phyloP scores from a whole-genome alignment of 2,113 vertebrate species.

The Nothocercus nigrocapillus region DNA sequence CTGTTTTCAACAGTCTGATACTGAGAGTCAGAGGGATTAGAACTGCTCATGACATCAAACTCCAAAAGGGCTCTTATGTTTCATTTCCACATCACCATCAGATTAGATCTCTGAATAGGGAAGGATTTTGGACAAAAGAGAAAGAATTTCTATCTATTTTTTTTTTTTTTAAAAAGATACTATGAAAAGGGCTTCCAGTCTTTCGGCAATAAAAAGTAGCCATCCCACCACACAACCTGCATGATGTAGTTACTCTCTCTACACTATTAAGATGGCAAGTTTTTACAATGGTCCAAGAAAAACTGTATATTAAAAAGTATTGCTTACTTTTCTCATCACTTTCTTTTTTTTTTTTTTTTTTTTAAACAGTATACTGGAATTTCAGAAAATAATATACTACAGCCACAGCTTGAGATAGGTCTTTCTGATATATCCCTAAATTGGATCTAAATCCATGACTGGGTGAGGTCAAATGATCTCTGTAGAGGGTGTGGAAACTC shows the following conservation, averaged over 20 bases:
- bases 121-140: background rate
- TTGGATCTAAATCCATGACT: background rate
- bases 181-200: background rate
- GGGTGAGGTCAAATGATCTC: background rate
- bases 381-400: constrained; percentile 34
- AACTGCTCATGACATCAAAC: background rate
- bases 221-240: background rate
- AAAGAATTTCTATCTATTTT: background rate
- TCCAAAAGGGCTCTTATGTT: background rate
- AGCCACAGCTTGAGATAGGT: background rate
- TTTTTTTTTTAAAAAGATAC: background rate
- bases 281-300: background rate
- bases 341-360: constrained; percentile 1
- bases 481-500: background rate
- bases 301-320: background rate
- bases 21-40: background rate
- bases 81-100: background rate
- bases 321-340: background rate
- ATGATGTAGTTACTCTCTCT: background rate
- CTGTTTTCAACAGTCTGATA: constrained; percentile 25
- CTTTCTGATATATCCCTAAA: constrained; percentile 4
- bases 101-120: background rate
- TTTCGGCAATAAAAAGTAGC: background rate
- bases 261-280: background rate
- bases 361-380: background rate